phyloP scores from a whole-genome alignment of 1,140 invertebrate genomes.

The Dendroctonus ponderosae region DNA sequence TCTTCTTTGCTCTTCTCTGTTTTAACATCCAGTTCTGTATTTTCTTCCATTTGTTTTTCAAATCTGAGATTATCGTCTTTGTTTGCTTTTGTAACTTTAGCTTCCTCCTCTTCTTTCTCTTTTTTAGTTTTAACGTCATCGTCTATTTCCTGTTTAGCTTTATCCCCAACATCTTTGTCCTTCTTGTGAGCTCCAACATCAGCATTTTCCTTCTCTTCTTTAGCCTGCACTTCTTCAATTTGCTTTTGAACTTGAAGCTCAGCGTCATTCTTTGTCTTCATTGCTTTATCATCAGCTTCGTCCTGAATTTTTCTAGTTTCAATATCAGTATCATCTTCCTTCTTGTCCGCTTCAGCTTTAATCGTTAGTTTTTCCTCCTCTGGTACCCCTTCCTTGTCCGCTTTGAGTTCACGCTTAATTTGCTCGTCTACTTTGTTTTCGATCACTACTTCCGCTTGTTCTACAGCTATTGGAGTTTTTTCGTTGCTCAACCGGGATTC shows the following conservation, averaged over 20 bases:
- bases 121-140: slow-evolving; percentile 27
- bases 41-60: slow-evolving; percentile 34
- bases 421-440: slow-evolving; percentile 17
- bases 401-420: slow-evolving; percentile 5
- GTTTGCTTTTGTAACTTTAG: slow-evolving; percentile 37
- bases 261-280: slow-evolving; percentile 33
- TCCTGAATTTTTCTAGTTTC: slow-evolving; percentile 36
- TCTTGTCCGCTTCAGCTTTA: slow-evolving; percentile 34
- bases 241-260: slow-evolving; percentile 37
- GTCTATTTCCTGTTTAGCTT: slow-evolving; percentile 35
- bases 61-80: slow-evolving; percentile 24
- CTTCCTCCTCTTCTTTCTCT: slow-evolving; percentile 33
- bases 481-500: not conserved
- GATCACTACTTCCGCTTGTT: not conserved
- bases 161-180: slow-evolving; percentile 31
- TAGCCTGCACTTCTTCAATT: slow-evolving; percentile 32
- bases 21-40: slow-evolving; percentile 33
- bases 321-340: slow-evolving; percentile 36
- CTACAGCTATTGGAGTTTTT: not conserved
- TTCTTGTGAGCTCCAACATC: slow-evolving; percentile 28
- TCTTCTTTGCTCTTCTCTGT: slow-evolving; percentile 29
- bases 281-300: slow-evolving; percentile 24
- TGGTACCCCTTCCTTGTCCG: slow-evolving; percentile 6
- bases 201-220: slow-evolving; percentile 37
- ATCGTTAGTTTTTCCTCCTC: slow-evolving; percentile 7